Evolutionary conservation across 35 echinoderm and acorn worm genomes (phyloP).

Genomic region (Patiria miniata): DNA sequence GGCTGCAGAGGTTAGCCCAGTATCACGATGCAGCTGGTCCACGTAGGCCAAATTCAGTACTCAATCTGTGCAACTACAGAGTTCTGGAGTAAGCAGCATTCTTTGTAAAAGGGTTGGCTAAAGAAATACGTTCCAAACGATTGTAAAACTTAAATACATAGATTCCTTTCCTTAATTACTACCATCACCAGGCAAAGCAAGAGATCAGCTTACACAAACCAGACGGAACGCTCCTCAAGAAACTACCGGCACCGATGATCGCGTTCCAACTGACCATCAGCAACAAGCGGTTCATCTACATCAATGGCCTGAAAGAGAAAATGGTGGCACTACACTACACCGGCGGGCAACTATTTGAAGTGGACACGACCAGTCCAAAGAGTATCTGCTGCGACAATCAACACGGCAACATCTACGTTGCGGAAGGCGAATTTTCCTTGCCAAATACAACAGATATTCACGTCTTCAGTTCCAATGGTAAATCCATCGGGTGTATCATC

Average conservation of each 20-base stretch:
- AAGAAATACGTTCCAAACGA: conserved; percentile 9
- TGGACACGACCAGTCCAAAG: background rate
- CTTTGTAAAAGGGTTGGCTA: background rate
- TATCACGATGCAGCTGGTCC: no score
- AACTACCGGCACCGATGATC: background rate
- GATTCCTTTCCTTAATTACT: background rate
- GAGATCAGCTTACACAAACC: conserved; percentile 2
- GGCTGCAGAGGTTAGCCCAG: no score
- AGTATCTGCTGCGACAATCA: background rate
- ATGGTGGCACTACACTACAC: background rate
- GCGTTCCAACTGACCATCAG: background rate
- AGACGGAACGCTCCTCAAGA: conserved; percentile 31
- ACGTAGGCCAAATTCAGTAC: no score
- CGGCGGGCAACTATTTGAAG: background rate
- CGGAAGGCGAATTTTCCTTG: background rate
- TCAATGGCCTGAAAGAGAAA: background rate
- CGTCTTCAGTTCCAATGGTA: background rate
- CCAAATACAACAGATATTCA: background rate
- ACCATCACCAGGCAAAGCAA: background rate
- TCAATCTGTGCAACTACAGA: no score
- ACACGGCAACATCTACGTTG: background rate
- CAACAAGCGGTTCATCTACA: conserved; percentile 32
- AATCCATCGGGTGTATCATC: conserved; percentile 11
- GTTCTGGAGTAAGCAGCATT: no score
- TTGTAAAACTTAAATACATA: conserved; percentile 11